These are phyloP conservation scores for Oedothorax gibbosus DNA, from an alignment of 1,140 invertebrate genomes.

Conservation along the genomic window DNA sequence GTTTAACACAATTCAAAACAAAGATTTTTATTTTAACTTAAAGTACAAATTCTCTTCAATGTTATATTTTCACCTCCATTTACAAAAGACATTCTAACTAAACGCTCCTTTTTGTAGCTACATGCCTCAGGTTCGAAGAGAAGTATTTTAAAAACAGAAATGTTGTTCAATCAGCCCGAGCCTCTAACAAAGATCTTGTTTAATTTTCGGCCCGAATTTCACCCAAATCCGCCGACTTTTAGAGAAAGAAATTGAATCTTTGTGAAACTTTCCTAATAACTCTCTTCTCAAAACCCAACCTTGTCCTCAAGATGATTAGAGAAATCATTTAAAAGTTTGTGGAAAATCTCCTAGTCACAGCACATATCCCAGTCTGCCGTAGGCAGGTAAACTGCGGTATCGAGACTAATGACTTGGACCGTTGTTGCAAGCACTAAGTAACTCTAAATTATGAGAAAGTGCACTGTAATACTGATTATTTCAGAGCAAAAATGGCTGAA, in stretches of 20 bases:
- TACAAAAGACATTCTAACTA: too few species aligned
- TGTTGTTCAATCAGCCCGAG: neutral
- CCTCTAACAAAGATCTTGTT: constrained; percentile 7
- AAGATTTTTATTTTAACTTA: too few species aligned
- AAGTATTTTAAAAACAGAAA: constrained; percentile 11
- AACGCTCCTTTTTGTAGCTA: too few species aligned
- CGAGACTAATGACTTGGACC: too few species aligned
- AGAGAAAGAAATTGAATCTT: constrained; percentile 18
- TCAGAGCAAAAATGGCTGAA: too few species aligned
- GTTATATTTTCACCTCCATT: too few species aligned
- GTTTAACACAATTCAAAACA: too few species aligned
- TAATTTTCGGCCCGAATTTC: neutral
- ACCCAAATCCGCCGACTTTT: neutral
- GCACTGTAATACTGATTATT: neutral
- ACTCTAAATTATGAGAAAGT: neutral
- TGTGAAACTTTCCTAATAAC: constrained; percentile 46
- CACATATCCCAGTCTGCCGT: neutral
- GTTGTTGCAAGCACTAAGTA: too few species aligned
- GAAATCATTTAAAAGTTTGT: constrained; percentile 15
- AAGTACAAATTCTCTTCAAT: too few species aligned
- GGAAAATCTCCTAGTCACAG: constrained; percentile 7
- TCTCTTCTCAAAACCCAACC: neutral
- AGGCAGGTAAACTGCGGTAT: too few species aligned
- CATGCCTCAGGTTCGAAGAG: neutral
- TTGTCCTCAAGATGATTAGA: constrained; percentile 37